A percentile compares a stretch with the other conserved stretches of the same genome.
These are phyloP conservation scores for Bufotes viridis DNA, from an alignment of 2,797 vertebrate genomes.

Conservation along the genomic window DNA sequence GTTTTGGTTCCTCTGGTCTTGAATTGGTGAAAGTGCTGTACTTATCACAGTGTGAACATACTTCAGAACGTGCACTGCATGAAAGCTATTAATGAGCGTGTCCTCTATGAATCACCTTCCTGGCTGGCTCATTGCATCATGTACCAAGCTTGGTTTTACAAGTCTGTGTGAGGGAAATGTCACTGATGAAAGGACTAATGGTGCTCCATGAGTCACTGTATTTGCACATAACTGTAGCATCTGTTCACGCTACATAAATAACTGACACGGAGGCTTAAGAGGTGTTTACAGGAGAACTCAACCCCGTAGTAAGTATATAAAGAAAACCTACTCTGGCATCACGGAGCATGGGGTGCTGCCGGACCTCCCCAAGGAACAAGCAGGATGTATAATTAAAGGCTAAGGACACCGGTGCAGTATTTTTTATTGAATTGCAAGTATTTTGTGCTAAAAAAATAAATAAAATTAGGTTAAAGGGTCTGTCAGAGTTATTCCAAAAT, in stretches of 20 bases:
- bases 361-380: background rate
- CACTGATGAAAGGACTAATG: background rate
- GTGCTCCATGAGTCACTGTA: background rate
- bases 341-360: background rate
- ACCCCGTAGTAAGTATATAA: background rate
- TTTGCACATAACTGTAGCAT: background rate
- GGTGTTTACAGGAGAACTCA: background rate
- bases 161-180: background rate
- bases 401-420: too few relatives aligned
- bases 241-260: background rate
- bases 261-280: background rate
- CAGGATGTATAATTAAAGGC: background rate
- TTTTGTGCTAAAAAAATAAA: too few relatives aligned
- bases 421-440: too few relatives aligned
- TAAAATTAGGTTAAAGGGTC: too few relatives aligned
- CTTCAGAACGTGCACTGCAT: background rate
- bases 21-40: too few relatives aligned
- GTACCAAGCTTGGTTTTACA: background rate
- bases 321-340: background rate
- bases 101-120: background rate
- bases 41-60: background rate
- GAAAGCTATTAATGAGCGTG: background rate
- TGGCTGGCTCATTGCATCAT: background rate
- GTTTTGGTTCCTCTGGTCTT: too few relatives aligned
- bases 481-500: too few relatives aligned